Evolutionary conservation across 2,888 invertebrate genomes (phyloP), one percentile per base, ranked within the genome.

Genomic region (Pheosia tremula): DNA sequence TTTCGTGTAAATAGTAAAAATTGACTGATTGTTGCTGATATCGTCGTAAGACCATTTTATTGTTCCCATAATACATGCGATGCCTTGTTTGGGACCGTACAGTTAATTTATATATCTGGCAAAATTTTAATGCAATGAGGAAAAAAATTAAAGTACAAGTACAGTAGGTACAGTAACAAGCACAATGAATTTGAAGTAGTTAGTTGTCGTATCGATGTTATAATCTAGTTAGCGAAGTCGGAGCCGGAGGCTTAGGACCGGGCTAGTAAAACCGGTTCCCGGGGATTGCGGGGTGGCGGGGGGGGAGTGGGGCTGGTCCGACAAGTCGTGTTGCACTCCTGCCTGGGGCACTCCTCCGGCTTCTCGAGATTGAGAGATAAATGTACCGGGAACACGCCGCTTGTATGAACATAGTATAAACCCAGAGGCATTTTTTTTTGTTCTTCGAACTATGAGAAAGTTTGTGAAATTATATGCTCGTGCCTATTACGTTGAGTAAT

Each of bases 361-460:
- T 72, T 66, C 74, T 72, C 79, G 68, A 86, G 86, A 88, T 89
- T 84, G 78, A 84, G 83, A 80, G 84, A 89, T 88, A 88, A 86
- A 85, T 82, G 79, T 80, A 81, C 85, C 73, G 71, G 82, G 83
- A 84, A 84, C 75, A 66, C 62, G 52, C 52, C 43, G 69, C 67
- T 71, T 71, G 70, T 74, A 80, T 74, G 76, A 75, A 77, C 76
- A 77, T 72, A 77, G 66, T 71, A 61, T 56, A 56, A 62, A 57
- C 57, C 67, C 66, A 54, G 63, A 69, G 66, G 61, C 69, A 55
- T 7, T 61, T 58, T 64, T 64, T 64, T 71, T 68, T 70, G 63
- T 67, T 60, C 57, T 56, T 58, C 47, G 55, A 59, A 70, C 71
- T 77, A 73, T 80, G 81, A 77, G 81, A 84, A 82, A 83, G 82